Base-by-base conservation (phyloP, 2,113 vertebrate species). In the Oreocharis arfaki region DNA sequence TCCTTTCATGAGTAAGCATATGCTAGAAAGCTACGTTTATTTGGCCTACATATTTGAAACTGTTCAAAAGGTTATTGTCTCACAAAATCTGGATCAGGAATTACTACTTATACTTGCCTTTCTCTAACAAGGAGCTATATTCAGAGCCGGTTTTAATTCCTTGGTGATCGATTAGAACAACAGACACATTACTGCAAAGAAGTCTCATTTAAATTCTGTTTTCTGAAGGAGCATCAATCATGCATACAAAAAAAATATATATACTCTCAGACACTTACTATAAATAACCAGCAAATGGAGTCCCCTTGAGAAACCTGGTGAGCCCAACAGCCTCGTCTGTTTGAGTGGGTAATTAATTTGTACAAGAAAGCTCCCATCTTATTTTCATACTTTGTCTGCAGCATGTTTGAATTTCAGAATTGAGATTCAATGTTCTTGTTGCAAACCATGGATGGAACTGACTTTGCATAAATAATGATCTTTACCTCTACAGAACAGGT, bases 11-110 rank as follows among this genome's bases (percentile, higher is more conserved):
- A 95, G 87, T 90, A 91, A 90, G 78, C 91, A 85, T 47, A 70
- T 73, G 77, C 78, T 96, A 64, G 84, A 96, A 89, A 90, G 65
- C 69, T 37, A 22, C 3, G 0, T 77, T 90, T 93, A 37, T 84
- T 87, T 95, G 85, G 79, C 87, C 78, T 77, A 77, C 47, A 22
- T 60, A 77, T 77, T 77, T 91, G 82, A 95, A 95, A 86, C 50
- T 63, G 59, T 79, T 97, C 85, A 95, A 93, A 90, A 83, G 92
- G 68, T 92, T 93, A 88, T 71, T 94, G 90, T 94, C 82, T 93
- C 71, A 35, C 70, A 65, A 74, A 95, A 94, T 88, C 33, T 89
- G 87, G 70, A 95, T 83, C 70, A 90, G 32, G 80, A 84, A 84
- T 81, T 65, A 50, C 42, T 85, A 16, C 49, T 90, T 79, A 10